These are phyloP conservation scores for Pissodes strobi DNA, from an alignment of 1,140 invertebrate species.

Conservation along the genomic window DNA sequence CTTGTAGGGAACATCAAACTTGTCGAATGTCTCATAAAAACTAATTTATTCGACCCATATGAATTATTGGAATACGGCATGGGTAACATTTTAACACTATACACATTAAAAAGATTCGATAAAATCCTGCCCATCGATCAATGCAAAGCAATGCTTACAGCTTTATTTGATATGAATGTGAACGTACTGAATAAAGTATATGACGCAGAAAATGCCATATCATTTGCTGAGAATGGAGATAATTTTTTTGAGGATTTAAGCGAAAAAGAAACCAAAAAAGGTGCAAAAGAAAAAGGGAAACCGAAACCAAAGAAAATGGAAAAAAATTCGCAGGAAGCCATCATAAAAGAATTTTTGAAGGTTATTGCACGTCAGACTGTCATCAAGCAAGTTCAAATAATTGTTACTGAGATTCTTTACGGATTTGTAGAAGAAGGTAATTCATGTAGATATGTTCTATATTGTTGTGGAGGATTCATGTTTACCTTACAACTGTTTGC, in stretches of 20 bases:
- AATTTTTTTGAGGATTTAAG: not conserved
- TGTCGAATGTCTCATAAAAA: conserved; percentile 36
- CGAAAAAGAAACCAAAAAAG: not conserved
- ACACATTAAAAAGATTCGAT: conserved; percentile 42
- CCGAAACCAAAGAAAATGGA: conserved; percentile 1
- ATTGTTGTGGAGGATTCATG: too few species aligned
- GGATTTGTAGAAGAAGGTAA: conserved; percentile 24
- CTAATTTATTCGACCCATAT: conserved; percentile 40
- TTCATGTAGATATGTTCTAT: too few species aligned
- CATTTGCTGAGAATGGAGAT: conserved; percentile 25
- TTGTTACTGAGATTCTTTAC: conserved; percentile 33
- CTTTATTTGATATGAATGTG: conserved; percentile 35
- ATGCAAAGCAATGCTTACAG: conserved; percentile 36
- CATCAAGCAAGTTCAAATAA: conserved; percentile 34
- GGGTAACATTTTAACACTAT: conserved; percentile 46
- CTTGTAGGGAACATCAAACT: conserved; percentile 42
- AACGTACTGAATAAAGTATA: conserved; percentile 43
- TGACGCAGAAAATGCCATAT: conserved; percentile 37
- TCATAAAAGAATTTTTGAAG: conserved; percentile 28
- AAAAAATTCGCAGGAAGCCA: conserved; percentile 15
- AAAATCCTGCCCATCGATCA: conserved; percentile 30
- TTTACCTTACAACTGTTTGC: too few species aligned
- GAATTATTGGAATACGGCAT: conserved; percentile 36
- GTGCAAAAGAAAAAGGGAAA: not conserved
- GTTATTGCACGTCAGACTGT: conserved; percentile 27